These are phyloP conservation scores for Coptodon bakossiorum DNA, from an alignment of 2,113 vertebrate species.

Conservation along the genomic window DNA sequence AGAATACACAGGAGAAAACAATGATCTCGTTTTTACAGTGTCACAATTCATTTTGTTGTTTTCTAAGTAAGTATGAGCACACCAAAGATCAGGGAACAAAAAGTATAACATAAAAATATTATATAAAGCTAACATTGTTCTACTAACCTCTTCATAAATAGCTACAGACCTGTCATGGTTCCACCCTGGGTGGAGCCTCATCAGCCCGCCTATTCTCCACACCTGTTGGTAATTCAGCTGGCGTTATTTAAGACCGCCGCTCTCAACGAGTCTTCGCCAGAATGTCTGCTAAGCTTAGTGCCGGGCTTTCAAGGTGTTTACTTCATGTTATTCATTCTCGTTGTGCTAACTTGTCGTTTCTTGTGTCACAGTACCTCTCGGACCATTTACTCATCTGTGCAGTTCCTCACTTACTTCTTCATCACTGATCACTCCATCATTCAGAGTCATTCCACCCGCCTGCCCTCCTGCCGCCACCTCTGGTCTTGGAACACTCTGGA, in stretches of 20 bases:
- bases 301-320: neutral
- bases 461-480: neutral
- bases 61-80: neutral
- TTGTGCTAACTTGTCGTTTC: neutral
- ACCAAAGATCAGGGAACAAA: neutral
- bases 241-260: neutral
- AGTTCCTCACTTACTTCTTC: neutral
- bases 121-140: neutral
- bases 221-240: neutral
- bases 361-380: neutral
- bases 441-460: neutral
- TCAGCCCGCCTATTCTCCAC: neutral
- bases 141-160: neutral
- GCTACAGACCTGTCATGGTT: neutral
- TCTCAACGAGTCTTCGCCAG: accelerated
- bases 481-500: neutral
- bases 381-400: neutral
- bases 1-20: neutral
- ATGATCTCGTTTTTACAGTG: neutral
- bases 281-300: neutral
- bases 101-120: neutral
- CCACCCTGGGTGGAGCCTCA: neutral
- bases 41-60: neutral
- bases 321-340: neutral
- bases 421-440: neutral